Conservation (phyloP, 2,113 vertebrate genomes). For the Salvelinus alpinus region DNA sequence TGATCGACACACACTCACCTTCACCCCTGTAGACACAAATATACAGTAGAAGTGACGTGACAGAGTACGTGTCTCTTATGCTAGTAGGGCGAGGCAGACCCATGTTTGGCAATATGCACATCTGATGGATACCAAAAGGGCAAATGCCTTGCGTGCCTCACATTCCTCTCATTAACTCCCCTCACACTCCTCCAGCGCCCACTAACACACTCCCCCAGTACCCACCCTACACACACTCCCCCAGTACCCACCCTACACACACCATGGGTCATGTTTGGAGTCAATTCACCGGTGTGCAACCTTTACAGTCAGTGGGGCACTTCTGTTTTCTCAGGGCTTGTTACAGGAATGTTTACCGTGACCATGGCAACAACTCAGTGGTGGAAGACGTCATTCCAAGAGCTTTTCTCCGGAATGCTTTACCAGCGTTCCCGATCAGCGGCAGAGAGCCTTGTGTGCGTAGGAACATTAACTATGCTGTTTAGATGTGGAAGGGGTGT, state of each 20-base stretch:
- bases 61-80: slow-evolving; percentile 4
- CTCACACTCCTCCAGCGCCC: slow-evolving; percentile 12
- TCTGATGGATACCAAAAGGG: slow-evolving; percentile 41
- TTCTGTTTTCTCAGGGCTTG: not conserved
- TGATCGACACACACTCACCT: not conserved
- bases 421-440: slow-evolving; percentile 29
- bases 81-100: not conserved
- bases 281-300: not conserved
- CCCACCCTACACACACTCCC: not conserved
- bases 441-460: slow-evolving; percentile 1
- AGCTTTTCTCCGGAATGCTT: slow-evolving; percentile 21
- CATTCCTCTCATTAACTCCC: slow-evolving; percentile 61
- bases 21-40: slow-evolving; percentile 4
- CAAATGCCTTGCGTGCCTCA: slow-evolving; percentile 48
- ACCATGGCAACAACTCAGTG: slow-evolving; percentile 7
- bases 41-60: not conserved
- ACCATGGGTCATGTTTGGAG: not conserved
- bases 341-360: slow-evolving; percentile 47
- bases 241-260: not conserved
- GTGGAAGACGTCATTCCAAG: slow-evolving; percentile 29
- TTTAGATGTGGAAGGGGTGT: not conserved
- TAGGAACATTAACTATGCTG: slow-evolving; percentile 15
- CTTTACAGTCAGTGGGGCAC: not conserved
- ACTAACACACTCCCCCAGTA: not conserved
- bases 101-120: not conserved